Base-by-base conservation (phyloP, 1,140 invertebrate species). In the Oscheius sp. region DNA sequence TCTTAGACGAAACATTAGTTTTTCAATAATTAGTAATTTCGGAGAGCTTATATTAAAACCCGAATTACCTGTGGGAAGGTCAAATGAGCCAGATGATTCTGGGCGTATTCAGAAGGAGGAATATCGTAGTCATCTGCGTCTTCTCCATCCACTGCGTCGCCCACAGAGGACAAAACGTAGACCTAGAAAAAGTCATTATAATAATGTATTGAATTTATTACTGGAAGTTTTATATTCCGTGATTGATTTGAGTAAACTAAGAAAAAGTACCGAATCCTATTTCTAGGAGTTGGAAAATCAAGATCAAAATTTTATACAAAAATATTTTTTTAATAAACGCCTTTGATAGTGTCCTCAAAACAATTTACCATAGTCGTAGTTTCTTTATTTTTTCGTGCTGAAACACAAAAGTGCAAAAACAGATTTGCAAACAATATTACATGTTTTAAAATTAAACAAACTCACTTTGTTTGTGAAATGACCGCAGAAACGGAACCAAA, bases 401-500 rank as follows among this genome's bases (percentile, higher is more conserved):
- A n/a, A n/a, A n/a, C n/a, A n/a, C n/a, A n/a, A n/a, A n/a, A n/a
- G n/a, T n/a, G n/a, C n/a, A n/a, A n/a, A n/a, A n/a, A n/a, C n/a
- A n/a, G n/a, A n/a, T n/a, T n/a, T n/a, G n/a, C n/a, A n/a, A n/a
- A n/a, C n/a, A n/a, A n/a, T n/a, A n/a, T 55, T 55, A 7, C 7
- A 15, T 55, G 23, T 20, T 23, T 23, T 7, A 4, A 23, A 23
- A 4, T 7, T 38, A 26, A 65, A n/a, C n/a, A n/a, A 46, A 23
- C 23, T 26, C 15, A 68, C 68, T 35, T 81, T 84, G 70, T 83
- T 83, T 0, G 82, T 84, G 62, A 83, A 83, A 73, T 84, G 81
- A 20, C 81, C 81, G 52, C 82, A 84, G 32, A 83, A 83, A 63
- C 83, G 77, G 63, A 84, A 84, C 81, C 81, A 83, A 46, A 83